Evolutionary conservation across 2,113 vertebrate genomes (phyloP), one percentile per base, ranked within the genome.

Genomic region (Sisor rabdophorus): DNA sequence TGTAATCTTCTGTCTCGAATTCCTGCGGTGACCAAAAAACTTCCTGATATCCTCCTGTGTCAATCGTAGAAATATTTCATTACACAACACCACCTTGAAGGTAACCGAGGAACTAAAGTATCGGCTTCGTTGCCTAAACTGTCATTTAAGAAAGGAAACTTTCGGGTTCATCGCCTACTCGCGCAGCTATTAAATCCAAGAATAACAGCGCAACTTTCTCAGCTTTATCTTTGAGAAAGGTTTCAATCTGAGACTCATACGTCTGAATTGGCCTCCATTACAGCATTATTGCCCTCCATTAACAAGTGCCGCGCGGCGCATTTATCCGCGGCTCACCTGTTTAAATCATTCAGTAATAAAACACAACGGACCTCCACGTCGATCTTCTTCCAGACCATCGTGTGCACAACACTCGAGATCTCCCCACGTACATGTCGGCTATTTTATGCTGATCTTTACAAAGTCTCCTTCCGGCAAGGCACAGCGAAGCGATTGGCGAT

Each of bases 381-480:
- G 52, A 44, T 17, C 20, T 3, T 44, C 64, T 61, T 28, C 36
- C 30, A 16, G 76, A 75, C 48, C 65, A 58, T 70, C 48, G 63
- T 55, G n/a, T 32, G 56, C 47, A 20, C 16, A 52, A 30, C 47
- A 52, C 52, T 69, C 52, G 47, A 69, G 71, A 16, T 47, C 58
- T 44, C 13, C 71, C 44, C 58, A 28, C 64, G 47, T 65, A 16
- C 63, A 84, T 83, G 75, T 48, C 59, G 84, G 75, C 82, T 75
- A 71, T 59, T 79, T 52, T 75, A 82, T 80, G 83, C 77, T 71
- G 78, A 86, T 84, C 61, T 73, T 71, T 71, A 54, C 32, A 16
- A 48, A 82, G 63, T 55, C 11, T 72, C 73, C 75, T 77, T 54
- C 24, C 11, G 15, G 19, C 61, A 30, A 17, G 15, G 73, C 61